Evolutionary conservation across 2,797 vertebrate species (phyloP).

Genomic region (Brachyrhaphis roseni): DNA sequence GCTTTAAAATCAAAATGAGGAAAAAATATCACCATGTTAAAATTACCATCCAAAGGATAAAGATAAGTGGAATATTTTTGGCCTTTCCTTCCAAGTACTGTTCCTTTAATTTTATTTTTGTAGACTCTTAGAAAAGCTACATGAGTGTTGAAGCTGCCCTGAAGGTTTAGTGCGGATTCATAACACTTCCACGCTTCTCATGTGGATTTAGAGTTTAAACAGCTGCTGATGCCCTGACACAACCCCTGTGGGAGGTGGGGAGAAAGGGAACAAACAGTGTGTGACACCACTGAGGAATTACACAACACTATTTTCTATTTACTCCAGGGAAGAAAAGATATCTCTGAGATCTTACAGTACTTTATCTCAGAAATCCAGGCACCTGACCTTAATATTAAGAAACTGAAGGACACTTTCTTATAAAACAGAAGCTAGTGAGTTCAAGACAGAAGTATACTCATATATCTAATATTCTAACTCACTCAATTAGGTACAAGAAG

Average conservation of each 20-base stretch:
- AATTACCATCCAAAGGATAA: background rate
- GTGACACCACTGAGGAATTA: conserved; percentile 20
- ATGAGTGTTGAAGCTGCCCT: background rate
- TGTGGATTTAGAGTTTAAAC: conserved; percentile 19
- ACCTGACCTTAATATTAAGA: background rate
- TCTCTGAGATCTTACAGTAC: background rate
- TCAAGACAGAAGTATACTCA: conserved; percentile 5
- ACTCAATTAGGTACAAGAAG: background rate
- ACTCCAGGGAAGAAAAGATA: background rate
- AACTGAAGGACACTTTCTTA: background rate
- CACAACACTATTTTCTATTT: conserved; percentile 8
- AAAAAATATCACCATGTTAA: background rate
- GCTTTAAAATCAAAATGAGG: background rate
- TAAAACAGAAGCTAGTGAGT: background rate
- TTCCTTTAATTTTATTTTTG: background rate
- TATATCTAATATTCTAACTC: conserved; percentile 19
- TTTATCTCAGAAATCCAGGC: background rate
- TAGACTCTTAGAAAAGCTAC: background rate
- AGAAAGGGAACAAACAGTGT: conserved; percentile 22
- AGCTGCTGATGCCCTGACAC: conserved; percentile 29
- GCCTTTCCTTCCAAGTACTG: background rate
- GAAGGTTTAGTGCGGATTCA: background rate
- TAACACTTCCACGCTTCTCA: background rate
- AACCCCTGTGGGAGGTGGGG: conserved; percentile 17
- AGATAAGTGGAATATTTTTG: background rate